Evolutionary conservation across 2,113 vertebrate species (phyloP).

Genomic region (Montifringilla adamsi): DNA sequence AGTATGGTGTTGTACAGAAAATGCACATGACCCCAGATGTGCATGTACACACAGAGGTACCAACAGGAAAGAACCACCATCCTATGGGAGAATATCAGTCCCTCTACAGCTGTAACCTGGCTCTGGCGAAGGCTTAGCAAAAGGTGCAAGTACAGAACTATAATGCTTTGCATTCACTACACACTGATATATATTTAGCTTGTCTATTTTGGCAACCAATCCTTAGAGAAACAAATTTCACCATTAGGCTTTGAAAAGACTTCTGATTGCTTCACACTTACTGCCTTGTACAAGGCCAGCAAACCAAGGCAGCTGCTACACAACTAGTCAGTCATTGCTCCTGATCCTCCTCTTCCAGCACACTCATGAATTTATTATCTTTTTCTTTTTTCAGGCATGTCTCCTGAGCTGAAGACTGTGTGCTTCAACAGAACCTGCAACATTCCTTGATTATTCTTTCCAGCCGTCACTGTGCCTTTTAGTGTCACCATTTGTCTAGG

Average conservation of each 20-base stretch:
- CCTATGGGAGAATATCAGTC: not conserved
- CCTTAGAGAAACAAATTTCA: not conserved
- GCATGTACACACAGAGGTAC: accelerated
- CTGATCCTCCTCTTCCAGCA: not conserved
- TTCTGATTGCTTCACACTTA: not conserved
- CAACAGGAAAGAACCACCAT: not conserved
- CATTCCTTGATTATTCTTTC: not conserved
- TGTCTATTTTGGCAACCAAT: not conserved
- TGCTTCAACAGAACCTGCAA: not conserved
- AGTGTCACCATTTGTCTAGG: not conserved
- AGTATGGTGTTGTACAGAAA: accelerated
- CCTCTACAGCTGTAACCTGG: not conserved
- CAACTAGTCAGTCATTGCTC: not conserved
- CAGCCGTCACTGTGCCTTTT: not conserved
- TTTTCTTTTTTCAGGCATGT: not conserved
- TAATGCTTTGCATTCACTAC: not conserved
- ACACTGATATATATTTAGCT: not conserved
- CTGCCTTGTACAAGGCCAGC: not conserved
- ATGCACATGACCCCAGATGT: not conserved
- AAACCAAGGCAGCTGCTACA: not conserved
- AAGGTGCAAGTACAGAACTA: not conserved
- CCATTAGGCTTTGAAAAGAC: not conserved
- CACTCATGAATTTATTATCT: not conserved
- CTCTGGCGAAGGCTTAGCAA: not conserved
- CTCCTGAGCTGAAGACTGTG: not conserved